Percentiles rank a stretch among this genome's conserved stretches.
Evolutionary conservation across 2,113 vertebrate genomes (phyloP).

Genomic region (Etia nguti): DNA sequence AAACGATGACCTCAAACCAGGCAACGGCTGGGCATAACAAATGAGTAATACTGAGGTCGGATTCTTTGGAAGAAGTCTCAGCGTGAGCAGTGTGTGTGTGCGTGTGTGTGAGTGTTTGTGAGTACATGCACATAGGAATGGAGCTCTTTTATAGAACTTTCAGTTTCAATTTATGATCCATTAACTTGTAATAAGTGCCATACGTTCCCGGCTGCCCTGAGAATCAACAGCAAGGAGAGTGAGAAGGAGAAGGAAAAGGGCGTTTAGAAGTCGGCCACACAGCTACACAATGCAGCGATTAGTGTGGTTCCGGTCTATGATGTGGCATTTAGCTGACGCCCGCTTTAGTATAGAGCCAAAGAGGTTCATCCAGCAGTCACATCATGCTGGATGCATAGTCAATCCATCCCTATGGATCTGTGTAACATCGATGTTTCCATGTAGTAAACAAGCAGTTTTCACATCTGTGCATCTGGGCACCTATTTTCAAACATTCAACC

Average conservation of each 20-base stretch:
- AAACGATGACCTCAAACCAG: slow-evolving; percentile 58
- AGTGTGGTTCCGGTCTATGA: slow-evolving; percentile 1
- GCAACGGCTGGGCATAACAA: slow-evolving; percentile 16
- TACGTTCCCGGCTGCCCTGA: slow-evolving; percentile 20
- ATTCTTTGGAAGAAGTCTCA: not conserved
- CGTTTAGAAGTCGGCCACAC: slow-evolving; percentile 44
- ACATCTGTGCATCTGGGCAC: too few species aligned
- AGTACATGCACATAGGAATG: not conserved
- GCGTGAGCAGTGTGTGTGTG: not conserved
- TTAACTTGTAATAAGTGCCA: slow-evolving; percentile 54
- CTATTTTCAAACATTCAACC: not conserved
- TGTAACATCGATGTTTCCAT: not conserved
- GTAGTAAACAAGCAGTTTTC: not conserved
- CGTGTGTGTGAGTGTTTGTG: not conserved
- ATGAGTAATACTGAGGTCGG: slow-evolving; percentile 23
- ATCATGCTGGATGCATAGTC: not conserved
- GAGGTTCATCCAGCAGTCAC: slow-evolving; percentile 39
- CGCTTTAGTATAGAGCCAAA: not conserved
- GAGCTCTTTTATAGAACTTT: slow-evolving; percentile 39
- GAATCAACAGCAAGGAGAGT: slow-evolving; percentile 20
- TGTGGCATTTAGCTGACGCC: slow-evolving; percentile 22
- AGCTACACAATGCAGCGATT: slow-evolving; percentile 22
- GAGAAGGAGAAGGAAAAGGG: slow-evolving; percentile 34
- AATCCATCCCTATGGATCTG: not conserved
- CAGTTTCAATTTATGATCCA: slow-evolving; percentile 57